These are phyloP conservation scores for Gallinago paraguaiae DNA, from an alignment of 2,113 vertebrate genomes.

Conservation along the genomic window DNA sequence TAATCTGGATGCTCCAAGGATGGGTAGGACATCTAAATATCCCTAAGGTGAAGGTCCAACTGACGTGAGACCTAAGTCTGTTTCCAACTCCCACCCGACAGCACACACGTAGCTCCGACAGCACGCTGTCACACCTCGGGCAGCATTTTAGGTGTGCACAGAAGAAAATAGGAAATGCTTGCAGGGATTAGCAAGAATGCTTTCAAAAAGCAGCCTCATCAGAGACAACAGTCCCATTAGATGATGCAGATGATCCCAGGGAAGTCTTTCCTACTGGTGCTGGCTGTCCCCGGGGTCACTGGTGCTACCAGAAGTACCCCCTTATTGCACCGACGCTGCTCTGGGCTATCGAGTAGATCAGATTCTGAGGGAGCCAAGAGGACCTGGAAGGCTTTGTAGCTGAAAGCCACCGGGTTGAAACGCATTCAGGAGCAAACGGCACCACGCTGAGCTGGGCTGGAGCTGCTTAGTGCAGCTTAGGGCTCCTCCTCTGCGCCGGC, in stretches of 20 bases:
- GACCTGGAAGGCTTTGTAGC: slow-evolving; percentile 38
- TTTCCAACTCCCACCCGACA: background rate
- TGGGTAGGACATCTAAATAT: background rate
- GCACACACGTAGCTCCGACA: background rate
- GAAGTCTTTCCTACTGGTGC: background rate
- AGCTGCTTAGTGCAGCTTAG: background rate
- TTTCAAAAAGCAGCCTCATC: background rate
- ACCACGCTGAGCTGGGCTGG: slow-evolving; percentile 14
- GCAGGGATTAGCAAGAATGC: background rate
- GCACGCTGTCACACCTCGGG: background rate
- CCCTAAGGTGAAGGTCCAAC: background rate
- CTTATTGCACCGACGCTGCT: background rate
- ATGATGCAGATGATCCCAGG: background rate
- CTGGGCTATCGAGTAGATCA: background rate
- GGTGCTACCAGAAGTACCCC: rapidly evolving
- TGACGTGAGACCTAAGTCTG: background rate
- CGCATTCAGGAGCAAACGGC: background rate
- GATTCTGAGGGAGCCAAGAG: background rate
- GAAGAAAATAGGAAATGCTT: background rate
- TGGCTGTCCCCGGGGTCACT: rapidly evolving
- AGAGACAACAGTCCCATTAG: background rate
- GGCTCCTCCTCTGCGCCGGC: background rate
- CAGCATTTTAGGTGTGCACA: background rate
- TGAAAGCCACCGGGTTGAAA: slow-evolving; percentile 25
- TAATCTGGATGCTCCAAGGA: background rate